Conservation (phyloP, 2,797 vertebrate genomes). For the Anabas testudineus region DNA sequence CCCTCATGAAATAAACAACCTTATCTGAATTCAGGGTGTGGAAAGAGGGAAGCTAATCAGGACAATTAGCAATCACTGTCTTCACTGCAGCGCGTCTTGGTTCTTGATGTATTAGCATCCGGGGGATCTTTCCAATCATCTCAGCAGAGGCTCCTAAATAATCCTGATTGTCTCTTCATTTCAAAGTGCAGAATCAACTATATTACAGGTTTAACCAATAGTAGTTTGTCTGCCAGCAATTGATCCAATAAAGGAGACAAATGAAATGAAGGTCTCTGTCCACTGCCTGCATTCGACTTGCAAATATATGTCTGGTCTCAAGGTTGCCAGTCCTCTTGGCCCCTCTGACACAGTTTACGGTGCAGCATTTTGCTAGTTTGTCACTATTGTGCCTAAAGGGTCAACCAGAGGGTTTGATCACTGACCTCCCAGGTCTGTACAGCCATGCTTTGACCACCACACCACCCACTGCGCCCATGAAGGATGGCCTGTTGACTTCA, state of each 20-base stretch:
- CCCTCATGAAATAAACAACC: constrained; percentile 25
- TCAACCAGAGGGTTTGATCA: constrained; percentile 59
- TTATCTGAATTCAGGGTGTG: constrained; percentile 25
- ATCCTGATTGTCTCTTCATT: constrained; percentile 60
- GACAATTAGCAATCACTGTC: constrained; percentile 61
- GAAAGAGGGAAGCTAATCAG: constrained; percentile 62
- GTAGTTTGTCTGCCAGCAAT: constrained; percentile 34
- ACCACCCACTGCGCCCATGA: constrained; percentile 55
- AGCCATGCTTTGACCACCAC: constrained; percentile 27
- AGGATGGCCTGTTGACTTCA: constrained; percentile 72
- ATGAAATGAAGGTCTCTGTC: constrained; percentile 32
- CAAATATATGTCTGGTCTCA: constrained; percentile 36
- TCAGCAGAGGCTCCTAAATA: constrained; percentile 48
- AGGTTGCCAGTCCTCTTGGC: constrained; percentile 44
- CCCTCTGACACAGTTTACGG: constrained; percentile 38
- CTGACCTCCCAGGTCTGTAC: constrained; percentile 58
- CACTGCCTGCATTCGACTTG: constrained; percentile 41
- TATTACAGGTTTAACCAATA: constrained; percentile 39
- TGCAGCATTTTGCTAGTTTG: constrained; percentile 55
- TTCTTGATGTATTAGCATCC: constrained; percentile 52
- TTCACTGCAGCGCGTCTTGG: constrained; percentile 47
- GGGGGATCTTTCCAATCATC: constrained; percentile 69
- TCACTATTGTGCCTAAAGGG: constrained; percentile 49
- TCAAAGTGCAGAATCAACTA: constrained; percentile 48
- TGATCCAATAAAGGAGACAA: constrained; percentile 45